A percentile compares a stretch with the other conserved stretches of the same genome.
Evolutionary conservation across 2,113 vertebrate genomes (phyloP).

Genomic region (Pheucticus melanocephalus): DNA sequence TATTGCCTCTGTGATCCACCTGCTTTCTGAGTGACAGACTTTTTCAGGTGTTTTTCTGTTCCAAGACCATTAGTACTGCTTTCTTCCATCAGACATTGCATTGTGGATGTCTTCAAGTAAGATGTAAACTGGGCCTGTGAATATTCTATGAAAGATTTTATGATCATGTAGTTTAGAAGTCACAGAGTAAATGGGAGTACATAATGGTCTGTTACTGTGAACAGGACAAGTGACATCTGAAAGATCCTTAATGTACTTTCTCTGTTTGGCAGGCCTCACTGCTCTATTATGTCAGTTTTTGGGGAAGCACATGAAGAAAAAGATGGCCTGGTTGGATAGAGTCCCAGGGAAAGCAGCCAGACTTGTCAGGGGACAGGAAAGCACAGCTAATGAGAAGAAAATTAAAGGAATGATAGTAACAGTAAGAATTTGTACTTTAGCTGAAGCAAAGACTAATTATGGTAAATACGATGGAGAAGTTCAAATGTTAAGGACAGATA

Average conservation of each 20-base stretch:
- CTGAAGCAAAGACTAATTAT: neutral
- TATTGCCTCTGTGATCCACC: neutral
- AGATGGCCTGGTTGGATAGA: neutral
- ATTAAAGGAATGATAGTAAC: neutral
- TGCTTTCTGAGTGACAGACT: neutral
- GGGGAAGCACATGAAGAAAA: neutral
- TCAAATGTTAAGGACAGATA: neutral
- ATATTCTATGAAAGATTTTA: neutral
- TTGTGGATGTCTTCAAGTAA: neutral
- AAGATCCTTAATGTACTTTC: neutral
- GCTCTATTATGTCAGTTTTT: neutral
- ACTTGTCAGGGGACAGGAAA: neutral
- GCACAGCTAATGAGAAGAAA: neutral
- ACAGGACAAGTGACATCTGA: neutral
- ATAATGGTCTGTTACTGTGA: neutral
- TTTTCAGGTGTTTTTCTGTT: neutral
- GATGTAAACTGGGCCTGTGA: neutral
- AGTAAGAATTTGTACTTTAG: neutral
- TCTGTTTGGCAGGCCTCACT: neutral
- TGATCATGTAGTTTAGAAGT: neutral
- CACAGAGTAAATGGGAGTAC: neutral
- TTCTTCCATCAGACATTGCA: neutral
- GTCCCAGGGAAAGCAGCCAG: neutral
- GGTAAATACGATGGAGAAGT: neutral
- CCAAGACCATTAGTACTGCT: neutral